These are phyloP conservation scores for Melanargia galathea DNA, from an alignment of 2,888 invertebrate genomes.

Conservation along the genomic window DNA sequence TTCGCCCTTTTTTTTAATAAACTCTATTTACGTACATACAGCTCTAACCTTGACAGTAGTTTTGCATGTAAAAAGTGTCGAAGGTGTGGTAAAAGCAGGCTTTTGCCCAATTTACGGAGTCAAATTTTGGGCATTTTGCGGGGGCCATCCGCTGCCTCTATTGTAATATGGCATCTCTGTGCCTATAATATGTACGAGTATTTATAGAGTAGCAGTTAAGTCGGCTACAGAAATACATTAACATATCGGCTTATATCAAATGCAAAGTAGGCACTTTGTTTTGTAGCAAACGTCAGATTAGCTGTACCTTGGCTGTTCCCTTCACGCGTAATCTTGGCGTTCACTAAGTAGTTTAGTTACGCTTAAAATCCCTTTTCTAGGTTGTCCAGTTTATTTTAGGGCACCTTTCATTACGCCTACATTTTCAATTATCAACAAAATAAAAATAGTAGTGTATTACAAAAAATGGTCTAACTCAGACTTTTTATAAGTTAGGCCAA, in stretches of 20 bases:
- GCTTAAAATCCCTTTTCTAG: constrained; percentile 17
- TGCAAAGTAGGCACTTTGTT: constrained; percentile 36
- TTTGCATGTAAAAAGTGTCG: too few species aligned
- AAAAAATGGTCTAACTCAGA: not conserved
- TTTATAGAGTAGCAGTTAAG: not conserved
- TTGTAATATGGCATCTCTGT: too few species aligned
- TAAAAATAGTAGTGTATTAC: not conserved
- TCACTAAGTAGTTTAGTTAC: constrained; percentile 41
- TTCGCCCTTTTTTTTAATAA: too few species aligned
- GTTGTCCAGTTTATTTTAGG: constrained; percentile 13
- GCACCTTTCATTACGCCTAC: not conserved
- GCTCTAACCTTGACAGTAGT: too few species aligned
- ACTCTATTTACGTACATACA: too few species aligned
- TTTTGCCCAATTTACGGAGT: too few species aligned
- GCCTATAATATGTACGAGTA: not conserved
- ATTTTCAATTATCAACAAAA: too few species aligned
- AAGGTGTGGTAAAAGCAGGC: too few species aligned
- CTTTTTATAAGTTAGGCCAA: not conserved
- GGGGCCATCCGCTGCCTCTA: too few species aligned
- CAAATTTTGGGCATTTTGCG: too few species aligned
- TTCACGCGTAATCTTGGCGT: constrained; percentile 37
- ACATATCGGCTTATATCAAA: constrained; percentile 29
- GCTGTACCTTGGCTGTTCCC: constrained; percentile 19
- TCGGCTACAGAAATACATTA: constrained; percentile 12
- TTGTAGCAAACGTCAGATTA: constrained; percentile 39